Evolutionary conservation across 2,888 invertebrate genomes (phyloP), one percentile per base, ranked within the genome.

Genomic region (Ctenicera cuprea): DNA sequence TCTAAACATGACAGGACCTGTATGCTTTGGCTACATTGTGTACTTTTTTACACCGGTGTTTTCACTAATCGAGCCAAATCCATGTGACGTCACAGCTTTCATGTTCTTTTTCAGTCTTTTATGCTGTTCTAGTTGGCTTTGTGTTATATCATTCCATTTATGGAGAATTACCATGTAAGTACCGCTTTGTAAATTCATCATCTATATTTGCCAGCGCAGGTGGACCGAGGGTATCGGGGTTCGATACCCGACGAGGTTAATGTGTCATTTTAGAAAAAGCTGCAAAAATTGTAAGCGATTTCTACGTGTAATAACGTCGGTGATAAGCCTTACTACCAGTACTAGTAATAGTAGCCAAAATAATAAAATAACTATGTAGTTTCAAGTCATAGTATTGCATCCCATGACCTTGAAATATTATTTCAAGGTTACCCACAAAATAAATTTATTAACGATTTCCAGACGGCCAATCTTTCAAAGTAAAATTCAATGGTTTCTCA

Each of bases 81-180:
- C 87, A 18, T 92, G 92, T 81, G 84, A 89, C 0, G 80, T 88
- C 8, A 86, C 89, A 79, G 91, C 81, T 2, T 84, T 81, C 43
- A 62, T 81, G 14, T 80, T 78, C 41, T 85, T 85, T 69, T 77
- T 82, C 76, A 90, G 91, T 85, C 91, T 92, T 87, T 86, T 93
- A 83, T 89, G 91, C 1, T 89, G 91, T 14, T 93, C 93, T 86
- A 92, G 92, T 83, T 93, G 93, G 93, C 87, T 93, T 85, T 92
- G 92, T 81, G 88, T 92, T 7, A 89, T 92, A 20, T 89, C 92
- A 38, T 90, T 93, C 78, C 92, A 94, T 82, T 89, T 93, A 66
- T 93, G 91, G 88, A 89, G 90, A 79, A 88, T 89, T 16, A 90
- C 91, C 1, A 87, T 90, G 93, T 93, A 87, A 91, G 92, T 90